A percentile compares a stretch with the other conserved stretches of the same genome.
phyloP scores from a whole-genome alignment of 64 coral and sea anemone genomes.

The Porites lutea region DNA sequence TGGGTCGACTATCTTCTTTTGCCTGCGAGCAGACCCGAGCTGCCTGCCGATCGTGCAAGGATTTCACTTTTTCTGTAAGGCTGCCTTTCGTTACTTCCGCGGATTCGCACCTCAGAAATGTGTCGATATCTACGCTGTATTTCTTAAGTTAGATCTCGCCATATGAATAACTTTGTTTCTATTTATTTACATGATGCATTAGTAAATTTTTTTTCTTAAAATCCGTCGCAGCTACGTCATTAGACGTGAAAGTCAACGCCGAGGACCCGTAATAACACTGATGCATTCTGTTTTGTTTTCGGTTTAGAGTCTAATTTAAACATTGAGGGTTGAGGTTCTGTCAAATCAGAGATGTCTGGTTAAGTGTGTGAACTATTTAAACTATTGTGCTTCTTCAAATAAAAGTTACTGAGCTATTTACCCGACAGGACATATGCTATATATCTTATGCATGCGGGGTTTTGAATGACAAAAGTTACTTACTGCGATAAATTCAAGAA shows the following conservation, averaged over 20 bases:
- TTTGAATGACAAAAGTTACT: not conserved
- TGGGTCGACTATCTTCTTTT: too few species aligned
- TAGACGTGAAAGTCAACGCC: conserved; percentile 6
- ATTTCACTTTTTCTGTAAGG: too few species aligned
- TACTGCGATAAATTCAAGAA: not conserved
- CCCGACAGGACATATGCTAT: not conserved
- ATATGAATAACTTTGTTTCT: conserved; percentile 17
- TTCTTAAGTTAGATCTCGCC: not conserved
- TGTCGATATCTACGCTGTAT: too few species aligned
- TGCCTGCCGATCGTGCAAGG: too few species aligned
- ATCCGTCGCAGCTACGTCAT: conserved; percentile 25
- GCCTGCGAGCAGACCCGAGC: too few species aligned
- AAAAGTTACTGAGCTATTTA: not conserved
- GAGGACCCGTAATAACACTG: not conserved
- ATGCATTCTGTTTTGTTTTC: not conserved
- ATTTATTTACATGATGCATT: conserved; percentile 24
- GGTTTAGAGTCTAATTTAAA: not conserved
- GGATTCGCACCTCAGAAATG: too few species aligned
- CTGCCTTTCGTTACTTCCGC: too few species aligned
- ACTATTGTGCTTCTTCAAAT: not conserved
- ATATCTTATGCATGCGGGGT: conserved; percentile 37
- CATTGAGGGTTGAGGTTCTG: not conserved
- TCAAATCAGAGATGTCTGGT: not conserved
- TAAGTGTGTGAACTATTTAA: not conserved
- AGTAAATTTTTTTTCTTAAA: not conserved